A percentile compares a stretch with the other conserved stretches of the same genome.
These are phyloP conservation scores for Cheilosia soror DNA, from an alignment of 2,888 invertebrate species.

Conservation along the genomic window DNA sequence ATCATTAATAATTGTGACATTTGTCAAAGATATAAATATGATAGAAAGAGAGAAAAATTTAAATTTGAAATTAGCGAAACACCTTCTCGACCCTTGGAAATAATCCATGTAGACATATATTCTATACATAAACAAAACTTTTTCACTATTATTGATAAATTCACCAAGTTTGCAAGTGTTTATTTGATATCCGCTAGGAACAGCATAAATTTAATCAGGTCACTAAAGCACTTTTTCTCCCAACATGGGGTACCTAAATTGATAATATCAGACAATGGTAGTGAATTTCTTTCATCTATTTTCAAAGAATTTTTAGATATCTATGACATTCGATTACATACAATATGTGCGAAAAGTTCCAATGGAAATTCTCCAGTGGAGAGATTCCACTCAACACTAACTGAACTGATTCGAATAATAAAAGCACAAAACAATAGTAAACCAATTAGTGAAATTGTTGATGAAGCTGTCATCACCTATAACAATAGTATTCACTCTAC, in stretches of 20 bases:
- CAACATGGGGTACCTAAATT: background rate
- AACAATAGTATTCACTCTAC: background rate
- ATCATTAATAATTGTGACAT: conserved; percentile 3
- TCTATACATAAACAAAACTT: background rate
- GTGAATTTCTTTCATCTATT: background rate
- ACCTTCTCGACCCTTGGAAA: background rate
- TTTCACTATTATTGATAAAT: background rate
- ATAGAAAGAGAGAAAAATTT: no score
- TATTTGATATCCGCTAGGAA: no score
- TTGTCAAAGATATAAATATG: background rate
- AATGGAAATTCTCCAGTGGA: no score
- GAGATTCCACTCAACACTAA: background rate
- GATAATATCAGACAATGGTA: background rate
- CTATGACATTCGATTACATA: background rate
- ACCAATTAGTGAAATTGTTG: no score
- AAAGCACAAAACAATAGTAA: no score
- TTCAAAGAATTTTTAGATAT: background rate
- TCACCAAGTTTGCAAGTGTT: no score
- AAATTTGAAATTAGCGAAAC: no score
- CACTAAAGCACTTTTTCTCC: background rate
- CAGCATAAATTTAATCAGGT: background rate
- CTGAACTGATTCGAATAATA: background rate
- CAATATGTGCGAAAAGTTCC: background rate
- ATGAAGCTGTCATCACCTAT: no score
- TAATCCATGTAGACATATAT: background rate